A percentile compares a stretch with the other conserved stretches of the same genome.
phyloP scores from a whole-genome alignment of 2,888 invertebrate species.

The Acheta domesticus region DNA sequence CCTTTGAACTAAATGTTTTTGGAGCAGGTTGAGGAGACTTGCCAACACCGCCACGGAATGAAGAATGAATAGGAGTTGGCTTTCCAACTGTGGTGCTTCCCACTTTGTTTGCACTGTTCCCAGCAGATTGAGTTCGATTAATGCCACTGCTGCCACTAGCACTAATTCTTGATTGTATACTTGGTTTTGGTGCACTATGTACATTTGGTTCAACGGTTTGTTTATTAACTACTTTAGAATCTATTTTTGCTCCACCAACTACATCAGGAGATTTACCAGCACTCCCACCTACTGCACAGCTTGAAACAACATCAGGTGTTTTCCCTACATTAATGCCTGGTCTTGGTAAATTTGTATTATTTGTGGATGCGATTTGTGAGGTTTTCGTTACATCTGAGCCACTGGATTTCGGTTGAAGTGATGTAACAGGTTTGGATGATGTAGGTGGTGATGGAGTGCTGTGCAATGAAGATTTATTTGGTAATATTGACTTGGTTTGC shows the following conservation, averaged over 20 bases:
- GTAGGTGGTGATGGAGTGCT: not conserved
- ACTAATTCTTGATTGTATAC: conserved; percentile 22
- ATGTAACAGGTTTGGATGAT: not conserved
- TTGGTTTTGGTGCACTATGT: not conserved
- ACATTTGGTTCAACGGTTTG: conserved; percentile 27
- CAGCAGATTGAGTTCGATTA: conserved; percentile 24
- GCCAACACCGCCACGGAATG: conserved; percentile 25
- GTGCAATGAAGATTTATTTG: not conserved
- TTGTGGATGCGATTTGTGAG: conserved; percentile 19
- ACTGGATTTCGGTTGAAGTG: not conserved
- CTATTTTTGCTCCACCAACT: conserved; percentile 39
- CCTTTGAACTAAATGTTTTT: conserved; percentile 26
- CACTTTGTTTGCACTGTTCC: conserved; percentile 20
- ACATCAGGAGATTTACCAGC: conserved; percentile 47
- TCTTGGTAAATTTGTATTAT: conserved; percentile 23
- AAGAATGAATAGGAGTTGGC: conserved; percentile 25
- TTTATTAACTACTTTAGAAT: conserved; percentile 22
- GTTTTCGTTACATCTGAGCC: conserved; percentile 1
- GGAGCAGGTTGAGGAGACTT: conserved; percentile 30
- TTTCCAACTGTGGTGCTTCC: not conserved
- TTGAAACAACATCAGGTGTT: conserved; percentile 70
- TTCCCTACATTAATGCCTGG: conserved; percentile 46
- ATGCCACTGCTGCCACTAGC: not conserved
- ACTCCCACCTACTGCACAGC: conserved; percentile 51
- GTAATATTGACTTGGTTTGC: conserved; percentile 18